Percentiles rank a stretch among this genome's conserved stretches.
phyloP scores from a whole-genome alignment of 2,113 vertebrate genomes.

The zebrafish (Danio rerio) region DNA sequence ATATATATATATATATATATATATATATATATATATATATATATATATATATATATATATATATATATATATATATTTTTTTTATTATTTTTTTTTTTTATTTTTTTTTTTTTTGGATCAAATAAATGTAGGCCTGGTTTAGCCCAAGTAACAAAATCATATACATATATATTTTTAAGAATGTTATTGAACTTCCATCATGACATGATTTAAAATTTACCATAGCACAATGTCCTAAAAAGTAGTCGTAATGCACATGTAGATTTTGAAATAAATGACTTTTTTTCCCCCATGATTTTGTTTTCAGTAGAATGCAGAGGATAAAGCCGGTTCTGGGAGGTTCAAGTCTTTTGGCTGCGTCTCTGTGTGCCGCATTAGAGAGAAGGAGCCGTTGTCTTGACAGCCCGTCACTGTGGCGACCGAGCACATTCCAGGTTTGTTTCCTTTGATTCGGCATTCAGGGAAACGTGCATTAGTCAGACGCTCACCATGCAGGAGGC shows the following conservation, averaged over 20 bases:
- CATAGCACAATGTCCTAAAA: not conserved
- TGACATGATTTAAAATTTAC: not conserved
- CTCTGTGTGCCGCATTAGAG: constrained; percentile 26
- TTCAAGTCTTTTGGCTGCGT: constrained; percentile 20
- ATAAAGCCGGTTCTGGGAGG: not conserved
- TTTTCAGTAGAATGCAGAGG: not conserved
- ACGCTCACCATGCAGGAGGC: constrained; percentile 53
- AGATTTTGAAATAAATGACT: not conserved
- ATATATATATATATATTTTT: no score
- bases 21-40: no score
- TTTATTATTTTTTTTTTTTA: no score
- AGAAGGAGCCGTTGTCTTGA: constrained; percentile 42
- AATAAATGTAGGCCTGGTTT: no score
- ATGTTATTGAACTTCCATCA: no score
- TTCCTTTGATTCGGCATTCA: constrained; percentile 69
- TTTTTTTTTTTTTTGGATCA: no score
- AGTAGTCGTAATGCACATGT: not conserved
- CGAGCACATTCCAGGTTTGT: constrained; percentile 55
- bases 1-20: no score
- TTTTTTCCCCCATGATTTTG: not conserved
- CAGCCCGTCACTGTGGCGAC: constrained; percentile 51
- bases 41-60: no score
- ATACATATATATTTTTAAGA: no score
- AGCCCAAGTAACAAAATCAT: no score
- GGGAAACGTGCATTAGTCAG: constrained; percentile 70